These are phyloP conservation scores for Cuculus canorus DNA, from an alignment of 2,797 vertebrate species.

Conservation along the genomic window DNA sequence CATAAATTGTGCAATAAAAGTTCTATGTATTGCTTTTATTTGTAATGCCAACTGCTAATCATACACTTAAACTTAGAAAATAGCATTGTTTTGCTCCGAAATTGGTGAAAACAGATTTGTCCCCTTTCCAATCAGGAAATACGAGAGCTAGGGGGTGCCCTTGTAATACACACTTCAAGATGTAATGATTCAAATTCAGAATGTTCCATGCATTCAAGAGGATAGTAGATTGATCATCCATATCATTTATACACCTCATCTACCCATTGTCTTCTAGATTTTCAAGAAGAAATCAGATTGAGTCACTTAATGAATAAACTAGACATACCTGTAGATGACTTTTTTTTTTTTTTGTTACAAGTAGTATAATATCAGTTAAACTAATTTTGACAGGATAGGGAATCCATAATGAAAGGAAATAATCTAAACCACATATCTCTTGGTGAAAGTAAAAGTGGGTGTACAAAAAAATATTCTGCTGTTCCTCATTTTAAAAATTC, in stretches of 20 bases:
- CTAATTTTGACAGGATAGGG: not conserved
- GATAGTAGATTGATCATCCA: not conserved
- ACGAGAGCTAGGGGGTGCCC: not conserved
- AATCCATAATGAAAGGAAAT: not conserved
- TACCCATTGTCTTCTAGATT: not conserved
- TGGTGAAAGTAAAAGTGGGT: not conserved
- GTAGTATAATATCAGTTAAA: not conserved
- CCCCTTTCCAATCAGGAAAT: not conserved
- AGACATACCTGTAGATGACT: not conserved
- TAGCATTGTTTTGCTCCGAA: not conserved
- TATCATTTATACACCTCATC: not conserved
- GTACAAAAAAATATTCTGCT: not conserved
- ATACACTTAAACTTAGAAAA: not conserved
- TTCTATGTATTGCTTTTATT: not conserved
- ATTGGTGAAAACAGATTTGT: not conserved
- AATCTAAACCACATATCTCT: not conserved
- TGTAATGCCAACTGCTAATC: constrained; percentile 1
- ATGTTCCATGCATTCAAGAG: not conserved
- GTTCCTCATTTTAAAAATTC: not conserved
- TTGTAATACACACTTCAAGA: not conserved
- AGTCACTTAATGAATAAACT: not conserved
- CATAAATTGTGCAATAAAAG: not conserved
- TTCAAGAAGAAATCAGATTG: not conserved
- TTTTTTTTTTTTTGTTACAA: not conserved
- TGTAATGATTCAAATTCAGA: not conserved